Base-by-base conservation (phyloP, 2,797 vertebrate species). In the Threskiornis aethiopicus region DNA sequence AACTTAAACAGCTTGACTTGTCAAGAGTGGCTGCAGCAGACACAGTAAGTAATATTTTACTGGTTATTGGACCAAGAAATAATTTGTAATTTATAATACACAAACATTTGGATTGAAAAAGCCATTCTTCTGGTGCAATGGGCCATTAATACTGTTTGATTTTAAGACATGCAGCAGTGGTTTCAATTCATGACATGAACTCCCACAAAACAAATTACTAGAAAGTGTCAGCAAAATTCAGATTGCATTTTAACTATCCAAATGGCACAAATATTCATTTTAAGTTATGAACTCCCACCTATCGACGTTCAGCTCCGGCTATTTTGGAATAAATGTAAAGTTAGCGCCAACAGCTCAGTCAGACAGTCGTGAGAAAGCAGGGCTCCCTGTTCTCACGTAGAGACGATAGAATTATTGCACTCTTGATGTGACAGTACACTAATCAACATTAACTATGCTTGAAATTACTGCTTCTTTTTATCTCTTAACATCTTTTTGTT, bases 31-130 rank as follows among this genome's bases (percentile, higher is more conserved):
- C 77, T 66, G 58, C 41, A 67, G 59, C 59, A 73, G 58, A 77
- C 16, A 58, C 0, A 2, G 84, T 42, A 85, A 90, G 82, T 73
- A 87, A 91, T 84, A 77, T 49, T 82, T 82, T 33, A 70, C 54
- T 61, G 81, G 39, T 79, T 89, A 65, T 25, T 57, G 61, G 42
- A 88, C 47, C 72, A 77, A 93, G 51, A 93, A 93, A 67, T 88
- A 70, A 86, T 66, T 73, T 91, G 55, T 54, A 77, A 89, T 93
- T 95, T 83, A 65, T 73, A 87, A 75, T 16, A 90, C 42, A 83
- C 55, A 77, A 88, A 90, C 46, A 90, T 73, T 88, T 78, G 77
- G 65, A 73, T 42, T 81, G 80, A 76, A 84, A 90, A 93, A 88
- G 76, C 25, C n/a, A 67, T 87, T 94, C 41, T 81, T 71, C 17